phyloP scores from a whole-genome alignment of 2,888 invertebrate species.

The Anoplius nigerrimus region DNA sequence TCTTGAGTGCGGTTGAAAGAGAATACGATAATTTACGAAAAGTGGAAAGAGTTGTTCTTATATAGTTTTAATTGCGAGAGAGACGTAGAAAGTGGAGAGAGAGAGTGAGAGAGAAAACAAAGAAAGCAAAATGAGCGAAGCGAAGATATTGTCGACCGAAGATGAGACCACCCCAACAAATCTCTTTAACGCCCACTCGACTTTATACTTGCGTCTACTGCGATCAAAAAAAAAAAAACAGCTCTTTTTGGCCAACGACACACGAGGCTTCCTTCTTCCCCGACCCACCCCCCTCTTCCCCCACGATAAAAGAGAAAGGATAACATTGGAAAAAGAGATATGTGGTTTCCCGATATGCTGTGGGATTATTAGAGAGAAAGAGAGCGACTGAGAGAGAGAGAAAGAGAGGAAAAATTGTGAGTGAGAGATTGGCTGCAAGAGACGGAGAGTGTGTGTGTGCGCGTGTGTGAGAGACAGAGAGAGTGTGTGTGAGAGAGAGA shows the following conservation, averaged over 20 bases:
- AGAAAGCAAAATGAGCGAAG: conserved; percentile 26
- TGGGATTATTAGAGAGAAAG: conserved; percentile 40
- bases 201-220: too few relatives aligned
- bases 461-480: too few relatives aligned
- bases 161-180: conserved; percentile 14
- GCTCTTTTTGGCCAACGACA: conserved; percentile 51
- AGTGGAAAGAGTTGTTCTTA: conserved; percentile 64
- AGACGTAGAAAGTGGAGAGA: conserved; percentile 43
- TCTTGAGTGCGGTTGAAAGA: conserved; percentile 45
- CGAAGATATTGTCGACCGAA: too few relatives aligned
- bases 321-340: conserved; percentile 15
- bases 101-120: conserved; percentile 41
- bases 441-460: background rate
- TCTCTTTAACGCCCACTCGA: conserved; percentile 37
- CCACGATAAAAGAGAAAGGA: conserved; percentile 36
- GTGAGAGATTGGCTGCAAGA: too few relatives aligned
- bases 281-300: conserved; percentile 41
- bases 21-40: conserved; percentile 55
- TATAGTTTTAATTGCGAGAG: conserved; percentile 65
- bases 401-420: conserved; percentile 15
- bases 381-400: conserved; percentile 16
- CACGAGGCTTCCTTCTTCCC: conserved; percentile 59
- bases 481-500: conserved; percentile 5
- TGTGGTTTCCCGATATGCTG: conserved; percentile 49
- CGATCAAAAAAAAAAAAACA: conserved; percentile 48